Base-by-base conservation (phyloP, 1,140 invertebrate species). In the Drosophila sp. region DNA sequence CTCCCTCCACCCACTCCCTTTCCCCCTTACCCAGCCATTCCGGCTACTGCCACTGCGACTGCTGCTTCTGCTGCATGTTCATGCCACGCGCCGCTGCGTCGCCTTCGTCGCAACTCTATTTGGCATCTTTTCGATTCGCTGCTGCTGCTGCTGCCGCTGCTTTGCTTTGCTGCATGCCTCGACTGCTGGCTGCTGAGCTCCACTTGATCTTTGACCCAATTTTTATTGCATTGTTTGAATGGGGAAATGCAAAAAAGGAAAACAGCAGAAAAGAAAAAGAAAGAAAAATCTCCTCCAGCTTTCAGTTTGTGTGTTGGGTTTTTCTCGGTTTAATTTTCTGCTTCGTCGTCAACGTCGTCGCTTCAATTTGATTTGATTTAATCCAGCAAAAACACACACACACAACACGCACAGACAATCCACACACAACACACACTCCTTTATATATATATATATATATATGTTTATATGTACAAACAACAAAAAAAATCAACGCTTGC, bases 151-250 rank as follows among this genome's bases (percentile, higher is more conserved):
- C 47, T 62, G 61, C 57, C 60, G 56, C 41, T 74, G 50, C 44
- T 47, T 17, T 0, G 0, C 17, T 17, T 17, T 17, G 67, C 47
- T 61, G 27, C 57, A 54, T 66, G 68, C 63, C 71, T 35, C 33
- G 17, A 17, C 17, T 17, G 17, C 17, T 17, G 17, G 17, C 17
- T 35, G 67, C 79, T 72, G 84, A 84, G 84, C 82, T 90, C 82
- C 82, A 90, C 87, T 90, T 90, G 87, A 90, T 90, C 87, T 90
- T 90, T 90, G 87, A 90, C 87, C 87, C 80, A 90, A 90, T 90
- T 90, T 90, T 79, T 79, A 83, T 83, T 76, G 74, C 79, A 90
- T 90, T 90, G 81, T 90, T 86, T 80, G 72, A 61, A 67, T 75
- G 73, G 69, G 66, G 56, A 58, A 80, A 82, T 83, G 82, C 77